Evolutionary conservation across 2,113 vertebrate species (phyloP).

Genomic region (Poecilia latipinna): DNA sequence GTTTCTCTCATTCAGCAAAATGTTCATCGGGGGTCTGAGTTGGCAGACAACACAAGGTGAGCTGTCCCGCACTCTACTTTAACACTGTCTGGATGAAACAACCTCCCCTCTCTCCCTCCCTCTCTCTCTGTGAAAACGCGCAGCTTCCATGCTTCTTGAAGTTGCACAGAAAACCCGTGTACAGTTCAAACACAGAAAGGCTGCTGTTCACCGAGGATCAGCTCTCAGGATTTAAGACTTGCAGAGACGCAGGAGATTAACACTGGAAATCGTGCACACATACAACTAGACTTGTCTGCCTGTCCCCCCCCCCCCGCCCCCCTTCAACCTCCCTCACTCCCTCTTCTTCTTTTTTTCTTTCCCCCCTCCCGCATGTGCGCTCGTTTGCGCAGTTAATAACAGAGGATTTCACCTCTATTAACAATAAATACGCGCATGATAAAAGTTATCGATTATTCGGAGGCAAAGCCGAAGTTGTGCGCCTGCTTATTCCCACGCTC

Average conservation of each 20-base stretch:
- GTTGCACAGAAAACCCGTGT: conserved; percentile 38
- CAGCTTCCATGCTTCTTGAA: conserved; percentile 11
- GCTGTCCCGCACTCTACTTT: conserved; percentile 79
- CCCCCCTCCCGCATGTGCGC: conserved; percentile 5
- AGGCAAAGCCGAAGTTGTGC: conserved; percentile 41
- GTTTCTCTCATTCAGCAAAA: conserved; percentile 88
- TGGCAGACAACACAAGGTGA: conserved; percentile 98
- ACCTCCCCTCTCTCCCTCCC: conserved; percentile 29
- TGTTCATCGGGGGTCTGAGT: conserved; percentile 96
- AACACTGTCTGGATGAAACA: conserved; percentile 59
- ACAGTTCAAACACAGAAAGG: conserved; percentile 65
- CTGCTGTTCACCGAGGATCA: conserved; percentile 64
- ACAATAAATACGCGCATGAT: neutral
- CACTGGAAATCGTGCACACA: conserved; percentile 46
- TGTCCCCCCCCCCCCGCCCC: too few relatives aligned
- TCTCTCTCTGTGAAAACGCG: neutral
- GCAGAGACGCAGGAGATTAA: conserved; percentile 69
- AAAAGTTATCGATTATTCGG: conserved; percentile 26
- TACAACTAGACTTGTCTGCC: conserved; percentile 38
- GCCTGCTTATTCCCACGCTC: conserved; percentile 11
- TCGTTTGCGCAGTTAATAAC: conserved; percentile 6
- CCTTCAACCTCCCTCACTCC: neutral
- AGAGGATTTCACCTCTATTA: neutral
- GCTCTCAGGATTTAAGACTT: conserved; percentile 64
- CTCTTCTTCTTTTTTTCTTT: too few relatives aligned